Conservation (phyloP, 2,888 invertebrate species). For the Patella caerulea region DNA sequence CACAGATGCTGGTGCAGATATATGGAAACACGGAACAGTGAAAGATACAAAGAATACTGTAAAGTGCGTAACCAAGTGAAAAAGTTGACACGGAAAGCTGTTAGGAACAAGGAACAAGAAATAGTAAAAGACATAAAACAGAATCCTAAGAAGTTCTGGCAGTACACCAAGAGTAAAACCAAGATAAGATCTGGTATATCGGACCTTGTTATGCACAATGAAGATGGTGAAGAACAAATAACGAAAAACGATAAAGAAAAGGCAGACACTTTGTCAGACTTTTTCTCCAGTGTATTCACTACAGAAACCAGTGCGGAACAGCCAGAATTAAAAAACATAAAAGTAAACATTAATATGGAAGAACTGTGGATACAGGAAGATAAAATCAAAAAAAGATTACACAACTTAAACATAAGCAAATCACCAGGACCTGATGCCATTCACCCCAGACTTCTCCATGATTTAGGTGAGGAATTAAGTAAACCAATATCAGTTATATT, state of each 20-base stretch:
- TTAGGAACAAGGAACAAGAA: not conserved
- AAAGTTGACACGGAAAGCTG: not conserved
- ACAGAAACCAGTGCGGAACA: not conserved
- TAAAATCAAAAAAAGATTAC: too few species aligned
- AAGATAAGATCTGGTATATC: not conserved
- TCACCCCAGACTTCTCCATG: too few species aligned
- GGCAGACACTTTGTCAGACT: conserved; percentile 13
- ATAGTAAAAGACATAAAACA: not conserved
- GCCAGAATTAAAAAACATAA: not conserved
- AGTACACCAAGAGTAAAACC: not conserved
- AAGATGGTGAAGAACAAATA: not conserved
- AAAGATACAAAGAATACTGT: conserved; percentile 15
- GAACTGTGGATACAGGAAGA: too few species aligned
- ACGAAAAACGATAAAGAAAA: conserved; percentile 4
- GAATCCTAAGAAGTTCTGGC: not conserved
- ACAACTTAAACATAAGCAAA: too few species aligned
- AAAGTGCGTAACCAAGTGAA: not conserved
- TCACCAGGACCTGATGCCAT: too few species aligned
- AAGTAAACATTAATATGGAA: not conserved
- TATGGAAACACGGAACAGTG: conserved; percentile 23
- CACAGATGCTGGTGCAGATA: conserved; percentile 15
- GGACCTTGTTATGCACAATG: not conserved
- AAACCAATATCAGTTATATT: not conserved
- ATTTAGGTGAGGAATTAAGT: not conserved
- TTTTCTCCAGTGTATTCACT: conserved; percentile 21